Conservation (phyloP, 2,797 vertebrate genomes). For the Bovichtus variegatus region DNA sequence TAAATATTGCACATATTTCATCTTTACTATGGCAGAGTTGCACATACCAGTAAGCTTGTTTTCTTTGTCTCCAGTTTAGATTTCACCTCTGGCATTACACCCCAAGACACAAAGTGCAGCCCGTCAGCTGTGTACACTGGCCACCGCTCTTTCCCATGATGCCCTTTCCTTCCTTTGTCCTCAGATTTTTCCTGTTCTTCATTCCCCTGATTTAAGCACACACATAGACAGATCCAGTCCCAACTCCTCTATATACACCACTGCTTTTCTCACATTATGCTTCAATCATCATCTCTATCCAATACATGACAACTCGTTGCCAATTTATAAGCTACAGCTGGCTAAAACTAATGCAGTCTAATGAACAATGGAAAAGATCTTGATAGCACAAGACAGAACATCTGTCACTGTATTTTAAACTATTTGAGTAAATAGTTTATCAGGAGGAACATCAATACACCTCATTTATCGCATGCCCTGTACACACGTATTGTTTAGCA, state of each 20-base stretch:
- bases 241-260: neutral
- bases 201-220: neutral
- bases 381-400: neutral
- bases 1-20: conserved; percentile 12
- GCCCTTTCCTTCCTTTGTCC: conserved; percentile 46
- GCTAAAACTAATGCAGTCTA: neutral
- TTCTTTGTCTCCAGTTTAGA: conserved; percentile 22
- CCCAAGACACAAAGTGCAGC: conserved; percentile 19
- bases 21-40: conserved; percentile 22
- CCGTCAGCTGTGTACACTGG: conserved; percentile 25
- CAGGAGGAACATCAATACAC: neutral
- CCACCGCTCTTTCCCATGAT: conserved; percentile 53
- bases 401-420: neutral
- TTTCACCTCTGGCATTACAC: conserved; percentile 37
- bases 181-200: conserved; percentile 28
- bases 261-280: neutral
- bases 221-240: neutral
- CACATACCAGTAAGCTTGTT: conserved; percentile 23
- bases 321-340: too few species aligned
- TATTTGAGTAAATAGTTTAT: conserved; percentile 29
- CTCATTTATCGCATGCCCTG: neutral
- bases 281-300: neutral
- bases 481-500: neutral
- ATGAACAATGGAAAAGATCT: neutral
- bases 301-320: neutral